A percentile compares a stretch with the other conserved stretches of the same genome.
phyloP scores from a whole-genome alignment of 2,797 vertebrate genomes.

The Hirundo rustica region DNA sequence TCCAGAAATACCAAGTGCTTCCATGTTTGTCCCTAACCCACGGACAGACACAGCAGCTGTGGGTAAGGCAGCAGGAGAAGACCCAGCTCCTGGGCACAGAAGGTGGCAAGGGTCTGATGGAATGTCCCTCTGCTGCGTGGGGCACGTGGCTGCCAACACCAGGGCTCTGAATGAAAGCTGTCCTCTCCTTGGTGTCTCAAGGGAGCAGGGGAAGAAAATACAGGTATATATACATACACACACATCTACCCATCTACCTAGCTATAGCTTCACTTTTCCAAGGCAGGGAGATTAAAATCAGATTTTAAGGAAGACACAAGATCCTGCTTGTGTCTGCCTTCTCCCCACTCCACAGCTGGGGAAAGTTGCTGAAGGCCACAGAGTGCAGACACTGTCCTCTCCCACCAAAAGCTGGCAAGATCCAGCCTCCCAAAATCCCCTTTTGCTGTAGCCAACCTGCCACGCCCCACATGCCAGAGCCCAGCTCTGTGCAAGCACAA shows the following conservation, averaged over 20 bases:
- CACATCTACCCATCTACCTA: background rate
- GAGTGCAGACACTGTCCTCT: background rate
- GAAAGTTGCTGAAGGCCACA: background rate
- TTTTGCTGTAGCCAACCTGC: background rate
- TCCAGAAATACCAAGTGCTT: background rate
- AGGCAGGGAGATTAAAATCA: background rate
- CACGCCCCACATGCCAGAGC: accelerated
- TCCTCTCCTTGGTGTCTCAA: background rate
- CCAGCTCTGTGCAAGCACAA: background rate
- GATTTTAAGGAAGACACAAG: background rate
- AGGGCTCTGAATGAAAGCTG: background rate
- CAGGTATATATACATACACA: accelerated
- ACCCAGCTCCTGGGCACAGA: background rate
- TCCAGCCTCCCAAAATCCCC: background rate
- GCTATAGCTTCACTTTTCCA: background rate
- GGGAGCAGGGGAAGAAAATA: background rate
- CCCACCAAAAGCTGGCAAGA: background rate
- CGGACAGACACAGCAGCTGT: background rate
- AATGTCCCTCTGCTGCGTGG: background rate
- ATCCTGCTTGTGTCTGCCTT: background rate
- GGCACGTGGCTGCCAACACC: accelerated
- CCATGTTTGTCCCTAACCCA: background rate
- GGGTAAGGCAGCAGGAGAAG: background rate
- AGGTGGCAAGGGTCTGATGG: background rate
- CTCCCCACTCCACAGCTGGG: background rate